These are phyloP conservation scores for Poecile atricapillus DNA, from an alignment of 2,113 vertebrate genomes.

Conservation along the genomic window DNA sequence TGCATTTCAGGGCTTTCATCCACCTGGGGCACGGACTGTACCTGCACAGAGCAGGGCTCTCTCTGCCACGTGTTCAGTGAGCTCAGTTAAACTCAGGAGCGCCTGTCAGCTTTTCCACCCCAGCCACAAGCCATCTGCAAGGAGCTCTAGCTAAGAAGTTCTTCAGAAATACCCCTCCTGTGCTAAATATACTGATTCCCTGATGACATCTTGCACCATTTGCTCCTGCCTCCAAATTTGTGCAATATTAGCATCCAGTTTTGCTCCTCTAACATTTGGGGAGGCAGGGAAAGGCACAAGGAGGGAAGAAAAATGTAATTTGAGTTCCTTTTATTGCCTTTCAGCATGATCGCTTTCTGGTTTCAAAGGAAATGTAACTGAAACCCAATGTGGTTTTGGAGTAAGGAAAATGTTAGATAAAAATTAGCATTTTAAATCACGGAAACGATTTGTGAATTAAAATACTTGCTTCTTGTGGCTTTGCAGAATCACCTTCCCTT, in stretches of 20 bases:
- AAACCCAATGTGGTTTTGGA: neutral
- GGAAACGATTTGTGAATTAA: neutral
- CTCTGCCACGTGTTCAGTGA: neutral
- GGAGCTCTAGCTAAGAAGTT: neutral
- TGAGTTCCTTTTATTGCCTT: slow-evolving; percentile 26
- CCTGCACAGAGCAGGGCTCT: neutral
- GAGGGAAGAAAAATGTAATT: neutral
- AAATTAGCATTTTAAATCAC: slow-evolving; percentile 41
- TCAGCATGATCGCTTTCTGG: neutral
- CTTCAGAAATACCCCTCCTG: neutral
- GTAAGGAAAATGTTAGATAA: slow-evolving; percentile 15
- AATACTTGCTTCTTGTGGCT: slow-evolving; percentile 28
- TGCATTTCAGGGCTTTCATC: neutral
- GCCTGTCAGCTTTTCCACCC: neutral
- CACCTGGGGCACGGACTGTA: neutral
- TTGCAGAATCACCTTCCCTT: slow-evolving; percentile 13
- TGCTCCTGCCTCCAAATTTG: neutral
- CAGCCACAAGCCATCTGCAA: neutral
- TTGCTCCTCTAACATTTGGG: neutral
- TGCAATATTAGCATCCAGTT: neutral
- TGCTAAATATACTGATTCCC: neutral
- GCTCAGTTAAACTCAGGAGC: neutral
- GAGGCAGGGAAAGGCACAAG: slow-evolving; percentile 9
- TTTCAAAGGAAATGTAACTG: slow-evolving; percentile 45
- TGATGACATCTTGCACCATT: neutral